These are phyloP conservation scores for Pseudochaenichthys georgianus DNA, from an alignment of 2,797 vertebrate species.

Conservation along the genomic window DNA sequence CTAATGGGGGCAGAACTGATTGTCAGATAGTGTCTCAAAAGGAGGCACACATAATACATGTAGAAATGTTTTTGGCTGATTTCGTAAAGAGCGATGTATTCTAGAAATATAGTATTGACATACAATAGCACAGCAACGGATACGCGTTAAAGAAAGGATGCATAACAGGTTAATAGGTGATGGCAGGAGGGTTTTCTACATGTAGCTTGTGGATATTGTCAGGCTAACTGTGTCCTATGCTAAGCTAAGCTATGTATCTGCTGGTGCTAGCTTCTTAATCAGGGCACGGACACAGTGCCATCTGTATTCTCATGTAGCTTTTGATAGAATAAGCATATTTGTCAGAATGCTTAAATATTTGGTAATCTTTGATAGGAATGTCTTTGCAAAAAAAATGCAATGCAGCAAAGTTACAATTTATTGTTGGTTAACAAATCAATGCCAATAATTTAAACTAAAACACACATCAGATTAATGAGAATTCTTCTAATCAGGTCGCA, in stretches of 20 bases:
- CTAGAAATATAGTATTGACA: no score
- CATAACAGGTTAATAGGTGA: background rate
- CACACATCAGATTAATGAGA: constrained; percentile 1
- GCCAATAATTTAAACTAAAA: background rate
- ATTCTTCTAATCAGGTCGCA: constrained; percentile 10
- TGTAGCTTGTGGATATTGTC: background rate
- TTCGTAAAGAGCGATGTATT: background rate
- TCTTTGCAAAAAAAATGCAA: background rate
- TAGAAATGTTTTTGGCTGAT: background rate
- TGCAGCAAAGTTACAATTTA: background rate
- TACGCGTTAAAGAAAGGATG: background rate
- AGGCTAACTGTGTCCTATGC: background rate
- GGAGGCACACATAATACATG: constrained; percentile 11
- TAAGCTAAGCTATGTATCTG: background rate
- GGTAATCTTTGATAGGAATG: background rate
- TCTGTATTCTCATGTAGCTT: no score
- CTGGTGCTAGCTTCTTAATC: no score
- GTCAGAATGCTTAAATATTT: background rate
- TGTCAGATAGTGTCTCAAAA: constrained; percentile 12
- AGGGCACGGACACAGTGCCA: no score
- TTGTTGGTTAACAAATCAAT: background rate
- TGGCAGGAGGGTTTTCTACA: background rate
- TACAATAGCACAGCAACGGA: no score
- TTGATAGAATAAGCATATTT: background rate
- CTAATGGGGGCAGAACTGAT: constrained; percentile 1